Percentiles rank a stretch among this genome's conserved stretches.
These are phyloP conservation scores for Chrysotoxum bicinctum DNA, from an alignment of 2,888 invertebrate genomes.

Conservation along the genomic window DNA sequence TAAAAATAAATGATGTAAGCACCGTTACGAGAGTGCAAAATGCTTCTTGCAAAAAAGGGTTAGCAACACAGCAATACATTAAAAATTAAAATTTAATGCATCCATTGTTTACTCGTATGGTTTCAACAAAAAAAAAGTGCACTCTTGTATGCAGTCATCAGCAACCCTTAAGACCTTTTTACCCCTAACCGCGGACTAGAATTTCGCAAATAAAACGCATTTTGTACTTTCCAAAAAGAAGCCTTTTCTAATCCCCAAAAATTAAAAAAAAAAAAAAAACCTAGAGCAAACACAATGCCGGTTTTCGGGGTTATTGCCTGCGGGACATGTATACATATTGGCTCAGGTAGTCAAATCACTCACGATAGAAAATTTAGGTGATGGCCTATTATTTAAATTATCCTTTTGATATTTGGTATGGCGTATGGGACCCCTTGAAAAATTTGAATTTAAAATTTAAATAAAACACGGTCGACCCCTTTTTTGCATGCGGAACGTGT, in stretches of 20 bases:
- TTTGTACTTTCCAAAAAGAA: slow-evolving; percentile 38
- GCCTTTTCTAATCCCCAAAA: slow-evolving; percentile 43
- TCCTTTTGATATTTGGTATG: slow-evolving; percentile 57
- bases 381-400: slow-evolving; percentile 73
- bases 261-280: slow-evolving; percentile 17
- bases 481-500: slow-evolving; percentile 74
- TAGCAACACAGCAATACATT: slow-evolving; percentile 65
- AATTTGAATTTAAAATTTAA: slow-evolving; percentile 72
- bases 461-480: slow-evolving; percentile 73
- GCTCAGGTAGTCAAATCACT: slow-evolving; percentile 61
- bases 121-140: slow-evolving; percentile 39
- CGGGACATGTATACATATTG: slow-evolving; percentile 22
- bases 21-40: slow-evolving; percentile 53
- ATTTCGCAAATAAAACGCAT: slow-evolving; percentile 66
- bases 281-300: slow-evolving; percentile 40
- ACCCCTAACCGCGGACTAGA: slow-evolving; percentile 66
- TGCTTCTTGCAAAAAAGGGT: slow-evolving; percentile 58
- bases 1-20: slow-evolving; percentile 33
- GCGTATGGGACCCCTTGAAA: slow-evolving; percentile 47
- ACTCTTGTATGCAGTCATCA: slow-evolving; percentile 32
- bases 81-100: slow-evolving; percentile 74
- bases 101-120: slow-evolving; percentile 59
- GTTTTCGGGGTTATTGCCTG: slow-evolving; percentile 39
- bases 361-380: slow-evolving; percentile 46
- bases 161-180: slow-evolving; percentile 63